Base-by-base conservation (phyloP, 2,888 invertebrate species). In the Tachina lurida region DNA sequence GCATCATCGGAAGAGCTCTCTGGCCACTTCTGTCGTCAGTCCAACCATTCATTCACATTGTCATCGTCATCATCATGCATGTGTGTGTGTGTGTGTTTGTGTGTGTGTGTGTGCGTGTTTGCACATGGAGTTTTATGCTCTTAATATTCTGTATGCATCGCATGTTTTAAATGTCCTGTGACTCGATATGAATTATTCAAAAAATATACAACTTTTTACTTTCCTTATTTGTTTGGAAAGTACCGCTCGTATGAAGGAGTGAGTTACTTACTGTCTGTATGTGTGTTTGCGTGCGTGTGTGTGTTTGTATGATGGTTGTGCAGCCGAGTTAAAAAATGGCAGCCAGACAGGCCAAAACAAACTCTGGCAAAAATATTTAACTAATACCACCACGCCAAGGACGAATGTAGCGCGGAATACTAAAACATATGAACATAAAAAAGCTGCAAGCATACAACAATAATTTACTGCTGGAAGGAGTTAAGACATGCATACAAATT, bases 181-280 rank as follows among this genome's bases (percentile, higher is more conserved):
- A 87, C 89, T 90, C 91, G 91, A 90, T 91, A 92, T 92, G 92
- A 92, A 92, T 92, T 92, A 92, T 92, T 92, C 92, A 92, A 91
- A 92, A 92, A 89, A 76, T 84, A 54, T 90, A 90, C 90, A 89
- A 73, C 22, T 78, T 79, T 76, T 67, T 76, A 56, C n/a, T 13
- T 67, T 41, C 15, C 31, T 60, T 88, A 43, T 68, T 68, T 58
- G 9, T 63, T 62, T 56, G 19, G 12, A 71, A 63, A 79, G 19
- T 19, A 41, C 63, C 39, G 31, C 60, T 75, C 39, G 54, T 60
- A 52, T 68, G 60, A 47, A 60, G 19, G 49, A 52, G 45, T 58
- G 8, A 41, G 31, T 31, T 31, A 31, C 31, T 31, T 5, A 5
- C 7, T 31, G 31, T 7, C 5, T 41, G 58, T 41, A 3, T 39